phyloP scores from a whole-genome alignment of 2,888 invertebrate species.

The Pristionchus fissidentatus region DNA sequence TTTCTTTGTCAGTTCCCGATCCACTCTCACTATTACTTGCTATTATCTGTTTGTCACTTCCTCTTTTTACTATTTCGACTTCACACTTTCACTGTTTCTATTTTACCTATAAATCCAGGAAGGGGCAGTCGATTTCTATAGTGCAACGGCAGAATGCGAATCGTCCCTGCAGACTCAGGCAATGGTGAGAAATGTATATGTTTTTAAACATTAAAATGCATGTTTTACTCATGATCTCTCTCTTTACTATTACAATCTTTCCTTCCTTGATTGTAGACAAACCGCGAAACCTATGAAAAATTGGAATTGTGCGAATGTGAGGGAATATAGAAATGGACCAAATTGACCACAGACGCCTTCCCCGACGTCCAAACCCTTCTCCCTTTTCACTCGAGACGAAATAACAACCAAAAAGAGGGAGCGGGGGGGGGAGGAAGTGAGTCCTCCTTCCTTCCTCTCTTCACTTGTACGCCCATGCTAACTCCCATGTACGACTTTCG shows the following conservation, averaged over 20 bases:
- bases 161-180: neutral
- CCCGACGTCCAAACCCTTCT: too few relatives aligned
- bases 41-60: conserved; percentile 14
- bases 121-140: neutral
- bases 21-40: neutral
- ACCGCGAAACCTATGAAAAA: too few relatives aligned
- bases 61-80: neutral
- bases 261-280: too few relatives aligned
- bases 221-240: too few relatives aligned
- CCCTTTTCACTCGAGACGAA: neutral
- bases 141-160: neutral
- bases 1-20: too few relatives aligned
- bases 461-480: too few relatives aligned
- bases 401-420: neutral
- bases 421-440: too few relatives aligned
- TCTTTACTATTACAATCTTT: too few relatives aligned
- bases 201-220: neutral
- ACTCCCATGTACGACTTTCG: too few relatives aligned
- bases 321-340: too few relatives aligned
- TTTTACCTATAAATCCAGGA: neutral
- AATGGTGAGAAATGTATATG: neutral
- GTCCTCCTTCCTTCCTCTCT: neutral
- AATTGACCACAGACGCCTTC: too few relatives aligned
- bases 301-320: too few relatives aligned
- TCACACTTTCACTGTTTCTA: neutral